A percentile compares a stretch with the other conserved stretches of the same genome.
Evolutionary conservation across 2,797 vertebrate genomes (phyloP).

Genomic region (Pangasius macronema): DNA sequence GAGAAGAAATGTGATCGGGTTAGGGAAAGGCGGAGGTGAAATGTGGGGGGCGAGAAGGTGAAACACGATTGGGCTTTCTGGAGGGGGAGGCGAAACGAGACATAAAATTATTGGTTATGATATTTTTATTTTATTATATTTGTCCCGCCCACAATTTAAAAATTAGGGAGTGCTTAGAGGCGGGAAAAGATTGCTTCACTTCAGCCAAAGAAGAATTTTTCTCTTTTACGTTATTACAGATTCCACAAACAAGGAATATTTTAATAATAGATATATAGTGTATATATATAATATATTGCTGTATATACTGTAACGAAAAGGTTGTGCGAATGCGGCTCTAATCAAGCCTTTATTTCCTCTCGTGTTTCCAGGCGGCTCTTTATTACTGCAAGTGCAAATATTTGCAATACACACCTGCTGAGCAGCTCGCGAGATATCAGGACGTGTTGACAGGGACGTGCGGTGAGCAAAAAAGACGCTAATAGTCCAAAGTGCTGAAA

Average conservation of each 20-base stretch:
- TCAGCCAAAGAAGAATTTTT: not conserved
- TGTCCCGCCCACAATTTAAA: no score
- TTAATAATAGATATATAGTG: not conserved
- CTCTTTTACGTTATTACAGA: not conserved
- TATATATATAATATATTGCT: not conserved
- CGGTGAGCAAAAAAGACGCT: constrained; percentile 22
- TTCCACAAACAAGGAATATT: not conserved
- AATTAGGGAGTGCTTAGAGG: not conserved
- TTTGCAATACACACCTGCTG: constrained; percentile 52
- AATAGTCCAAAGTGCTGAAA: constrained; percentile 45
- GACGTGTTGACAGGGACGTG: constrained; percentile 51
- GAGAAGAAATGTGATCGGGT: not conserved
- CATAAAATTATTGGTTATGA: not conserved
- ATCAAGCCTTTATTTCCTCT: not conserved
- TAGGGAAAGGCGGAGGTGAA: not conserved
- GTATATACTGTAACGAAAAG: not conserved
- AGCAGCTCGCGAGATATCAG: constrained; percentile 39
- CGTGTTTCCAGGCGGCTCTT: not conserved
- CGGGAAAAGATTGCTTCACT: not conserved
- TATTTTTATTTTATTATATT: not conserved
- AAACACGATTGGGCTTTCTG: not conserved
- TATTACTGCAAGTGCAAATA: constrained; percentile 51
- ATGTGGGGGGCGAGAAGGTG: not conserved
- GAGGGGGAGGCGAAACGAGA: not conserved
- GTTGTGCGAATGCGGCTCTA: not conserved